phyloP scores from a whole-genome alignment of 2,888 invertebrate genomes.

The Drosophila tanythrix region DNA sequence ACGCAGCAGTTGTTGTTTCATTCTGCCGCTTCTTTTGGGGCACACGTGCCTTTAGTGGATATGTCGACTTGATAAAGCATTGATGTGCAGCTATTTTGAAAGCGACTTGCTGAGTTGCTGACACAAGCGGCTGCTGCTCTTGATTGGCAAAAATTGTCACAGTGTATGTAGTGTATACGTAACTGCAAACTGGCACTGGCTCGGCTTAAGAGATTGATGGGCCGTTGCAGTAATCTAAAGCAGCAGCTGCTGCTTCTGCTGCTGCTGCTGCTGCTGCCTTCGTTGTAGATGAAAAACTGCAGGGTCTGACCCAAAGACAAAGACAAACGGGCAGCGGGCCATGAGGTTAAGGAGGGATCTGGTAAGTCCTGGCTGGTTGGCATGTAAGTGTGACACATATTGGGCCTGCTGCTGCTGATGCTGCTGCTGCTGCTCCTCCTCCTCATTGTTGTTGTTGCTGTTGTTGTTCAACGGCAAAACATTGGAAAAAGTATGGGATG shows the following conservation, averaged over 20 bases:
- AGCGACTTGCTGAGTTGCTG: not conserved
- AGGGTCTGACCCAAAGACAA: conserved; percentile 34
- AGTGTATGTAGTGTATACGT: not conserved
- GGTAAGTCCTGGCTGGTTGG: conserved; percentile 19
- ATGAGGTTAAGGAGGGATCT: not conserved
- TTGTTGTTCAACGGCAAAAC: conserved; percentile 39
- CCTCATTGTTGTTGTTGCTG: conserved; percentile 8
- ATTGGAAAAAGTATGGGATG: conserved; percentile 55
- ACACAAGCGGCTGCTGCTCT: conserved; percentile 28
- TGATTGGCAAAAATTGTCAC: conserved; percentile 33
- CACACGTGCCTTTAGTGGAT: conserved; percentile 47
- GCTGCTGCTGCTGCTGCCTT: not conserved
- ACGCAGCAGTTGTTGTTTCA: conserved; percentile 15
- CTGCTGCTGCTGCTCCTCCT: conserved; percentile 15
- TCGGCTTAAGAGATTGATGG: conserved; percentile 48
- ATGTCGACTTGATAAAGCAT: conserved; percentile 62
- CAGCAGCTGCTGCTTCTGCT: conserved; percentile 22
- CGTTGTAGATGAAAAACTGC: conserved; percentile 50
- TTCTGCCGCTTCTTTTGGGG: conserved; percentile 3
- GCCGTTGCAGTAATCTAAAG: conserved; percentile 41
- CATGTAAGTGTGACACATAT: conserved; percentile 63
- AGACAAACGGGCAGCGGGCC: conserved; percentile 30
- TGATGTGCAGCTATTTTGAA: conserved; percentile 58
- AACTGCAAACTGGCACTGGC: conserved; percentile 1
- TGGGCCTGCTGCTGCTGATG: conserved; percentile 24